Percentiles rank a stretch among this genome's conserved stretches.
Evolutionary conservation across 1,140 invertebrate species (phyloP).

Genomic region (Steinernema feltiae): DNA sequence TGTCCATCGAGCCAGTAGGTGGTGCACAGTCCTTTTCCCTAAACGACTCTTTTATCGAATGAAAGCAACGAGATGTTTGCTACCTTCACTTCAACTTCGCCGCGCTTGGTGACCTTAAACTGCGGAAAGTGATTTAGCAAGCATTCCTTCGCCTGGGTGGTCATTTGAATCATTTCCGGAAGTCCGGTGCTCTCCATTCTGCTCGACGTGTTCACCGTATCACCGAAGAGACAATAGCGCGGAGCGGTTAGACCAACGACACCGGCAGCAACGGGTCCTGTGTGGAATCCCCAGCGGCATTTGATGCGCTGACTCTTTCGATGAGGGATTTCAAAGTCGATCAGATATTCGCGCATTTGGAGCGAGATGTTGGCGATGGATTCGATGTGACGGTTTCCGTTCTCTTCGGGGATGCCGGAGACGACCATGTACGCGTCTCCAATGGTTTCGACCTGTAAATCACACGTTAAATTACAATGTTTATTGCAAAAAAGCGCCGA

Average conservation of each 20-base stretch:
- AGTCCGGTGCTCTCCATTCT: conserved; percentile 36
- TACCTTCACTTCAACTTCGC: conserved; percentile 36
- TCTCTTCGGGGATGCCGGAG: conserved; percentile 53
- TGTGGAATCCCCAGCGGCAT: conserved; percentile 56
- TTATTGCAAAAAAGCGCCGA: too few relatives aligned
- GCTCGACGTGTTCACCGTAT: conserved; percentile 67
- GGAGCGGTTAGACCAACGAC: conserved; percentile 60
- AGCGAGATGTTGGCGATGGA: conserved; percentile 48
- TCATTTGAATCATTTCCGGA: conserved; percentile 19
- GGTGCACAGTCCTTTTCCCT: conserved; percentile 38
- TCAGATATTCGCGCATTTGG: conserved; percentile 49
- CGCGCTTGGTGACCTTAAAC: conserved; percentile 26
- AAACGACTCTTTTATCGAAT: not conserved
- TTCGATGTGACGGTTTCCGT: conserved; percentile 42
- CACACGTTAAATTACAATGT: conserved; percentile 16
- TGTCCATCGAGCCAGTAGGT: conserved; percentile 26
- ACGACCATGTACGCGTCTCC: conserved; percentile 52
- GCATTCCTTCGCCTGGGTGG: conserved; percentile 19
- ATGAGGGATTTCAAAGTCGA: conserved; percentile 48
- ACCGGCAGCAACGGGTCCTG: conserved; percentile 50
- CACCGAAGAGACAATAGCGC: conserved; percentile 70
- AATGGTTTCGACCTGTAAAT: conserved; percentile 53
- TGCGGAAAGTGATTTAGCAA: conserved; percentile 28
- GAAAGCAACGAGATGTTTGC: not conserved
- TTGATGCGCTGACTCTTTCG: conserved; percentile 22